A percentile compares a stretch with the other conserved stretches of the same genome.
Conservation (phyloP, 2,888 invertebrate genomes). For the Melikaiella ostensackeni region DNA sequence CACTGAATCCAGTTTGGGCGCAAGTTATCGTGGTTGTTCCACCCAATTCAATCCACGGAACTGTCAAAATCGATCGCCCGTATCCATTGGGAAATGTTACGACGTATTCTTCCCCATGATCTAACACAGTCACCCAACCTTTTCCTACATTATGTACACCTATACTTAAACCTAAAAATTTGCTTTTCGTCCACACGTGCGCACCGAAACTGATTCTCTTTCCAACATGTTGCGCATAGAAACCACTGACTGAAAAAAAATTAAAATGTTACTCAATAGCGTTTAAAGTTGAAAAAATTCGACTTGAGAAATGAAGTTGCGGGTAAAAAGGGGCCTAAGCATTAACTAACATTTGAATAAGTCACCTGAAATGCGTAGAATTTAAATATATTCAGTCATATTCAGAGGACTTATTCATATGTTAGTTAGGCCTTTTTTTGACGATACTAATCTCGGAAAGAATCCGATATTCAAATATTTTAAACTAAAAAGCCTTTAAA, state of each 20-base stretch:
- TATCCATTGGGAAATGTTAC: slow-evolving; percentile 99
- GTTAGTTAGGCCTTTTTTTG: too few relatives aligned
- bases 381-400: too few relatives aligned
- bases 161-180: slow-evolving; percentile 97
- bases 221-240: slow-evolving; percentile 97
- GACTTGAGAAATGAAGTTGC: too few relatives aligned
- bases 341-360: too few relatives aligned
- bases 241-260: slow-evolving; percentile 90
- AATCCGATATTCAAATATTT: too few relatives aligned
- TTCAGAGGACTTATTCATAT: too few relatives aligned
- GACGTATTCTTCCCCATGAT: slow-evolving; percentile 95
- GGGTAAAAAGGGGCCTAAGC: too few relatives aligned
- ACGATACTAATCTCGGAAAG: not conserved
- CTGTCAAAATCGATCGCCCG: slow-evolving; percentile 97
- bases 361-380: too few relatives aligned
- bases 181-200: slow-evolving; percentile 99
- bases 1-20: slow-evolving; percentile 94
- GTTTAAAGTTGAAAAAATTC: too few relatives aligned
- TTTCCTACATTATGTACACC: slow-evolving; percentile 99
- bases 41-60: slow-evolving; percentile 99
- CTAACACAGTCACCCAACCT: slow-evolving; percentile 93
- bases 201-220: slow-evolving; percentile 95
- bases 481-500: too few relatives aligned
- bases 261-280: not conserved
- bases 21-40: slow-evolving; percentile 94